These are phyloP conservation scores for Lasioglossum oenotherae DNA, from an alignment of 2,888 invertebrate genomes.

Conservation along the genomic window DNA sequence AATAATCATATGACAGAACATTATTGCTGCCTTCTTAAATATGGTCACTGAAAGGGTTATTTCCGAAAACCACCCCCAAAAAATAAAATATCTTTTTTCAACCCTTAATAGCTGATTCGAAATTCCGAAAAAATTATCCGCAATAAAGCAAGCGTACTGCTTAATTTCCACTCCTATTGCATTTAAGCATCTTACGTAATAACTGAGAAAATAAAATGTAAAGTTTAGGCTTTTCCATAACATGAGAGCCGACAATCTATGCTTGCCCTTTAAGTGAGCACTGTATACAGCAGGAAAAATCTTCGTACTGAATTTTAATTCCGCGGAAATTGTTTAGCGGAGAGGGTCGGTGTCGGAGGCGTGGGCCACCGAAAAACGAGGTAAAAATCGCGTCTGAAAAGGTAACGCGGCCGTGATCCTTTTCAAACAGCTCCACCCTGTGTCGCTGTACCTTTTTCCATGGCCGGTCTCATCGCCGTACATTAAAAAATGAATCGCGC, in stretches of 20 bases:
- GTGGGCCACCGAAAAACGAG: background rate
- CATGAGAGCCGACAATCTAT: too few relatives aligned
- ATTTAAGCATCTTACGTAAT: too few relatives aligned
- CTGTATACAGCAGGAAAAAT: background rate
- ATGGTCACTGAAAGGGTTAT: too few relatives aligned
- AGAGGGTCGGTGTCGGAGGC: background rate
- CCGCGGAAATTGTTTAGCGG: background rate
- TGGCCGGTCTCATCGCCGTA: background rate
- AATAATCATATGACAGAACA: too few relatives aligned
- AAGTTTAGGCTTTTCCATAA: too few relatives aligned
- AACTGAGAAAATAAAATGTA: too few relatives aligned
- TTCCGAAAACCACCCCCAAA: too few relatives aligned
- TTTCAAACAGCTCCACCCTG: conserved; percentile 27
- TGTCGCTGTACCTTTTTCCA: conserved; percentile 3
- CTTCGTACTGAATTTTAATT: background rate
- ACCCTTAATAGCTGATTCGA: too few relatives aligned
- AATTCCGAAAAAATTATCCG: too few relatives aligned
- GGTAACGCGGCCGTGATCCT: conserved; percentile 32
- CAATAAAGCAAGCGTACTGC: too few relatives aligned
- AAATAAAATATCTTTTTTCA: background rate
- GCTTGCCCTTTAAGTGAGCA: background rate
- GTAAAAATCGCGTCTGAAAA: conserved; percentile 46
- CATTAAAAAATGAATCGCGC: conserved; percentile 44
- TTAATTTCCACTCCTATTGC: too few relatives aligned
- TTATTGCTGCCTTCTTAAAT: too few relatives aligned